Conservation (phyloP, 2,797 vertebrate genomes). For the Hafferia zeledoni region DNA sequence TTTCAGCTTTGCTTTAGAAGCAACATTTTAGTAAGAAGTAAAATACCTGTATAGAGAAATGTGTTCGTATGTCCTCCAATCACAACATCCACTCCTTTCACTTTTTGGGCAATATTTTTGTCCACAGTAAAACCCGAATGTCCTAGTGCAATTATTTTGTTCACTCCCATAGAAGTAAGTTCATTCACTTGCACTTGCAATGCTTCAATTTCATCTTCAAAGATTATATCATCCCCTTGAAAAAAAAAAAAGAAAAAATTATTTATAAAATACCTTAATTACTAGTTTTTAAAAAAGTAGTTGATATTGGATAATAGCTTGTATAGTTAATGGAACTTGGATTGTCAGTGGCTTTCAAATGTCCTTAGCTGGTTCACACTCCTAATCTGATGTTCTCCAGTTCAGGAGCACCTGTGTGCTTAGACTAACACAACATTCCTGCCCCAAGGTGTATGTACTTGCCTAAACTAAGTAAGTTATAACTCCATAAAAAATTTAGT, state of each 20-base stretch:
- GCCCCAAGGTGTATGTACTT: background rate
- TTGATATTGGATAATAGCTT: background rate
- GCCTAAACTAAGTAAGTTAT: background rate
- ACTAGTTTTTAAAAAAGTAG: background rate
- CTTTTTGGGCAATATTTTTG: constrained; percentile 84
- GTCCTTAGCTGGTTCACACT: background rate
- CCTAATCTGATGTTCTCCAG: background rate
- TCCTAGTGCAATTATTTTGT: constrained; percentile 94
- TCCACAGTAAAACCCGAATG: constrained; percentile 91
- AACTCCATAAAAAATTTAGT: background rate
- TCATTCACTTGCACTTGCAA: constrained; percentile 86
- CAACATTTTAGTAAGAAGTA: background rate
- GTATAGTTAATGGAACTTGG: background rate
- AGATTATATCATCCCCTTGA: constrained; percentile 83
- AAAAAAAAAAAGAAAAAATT: background rate
- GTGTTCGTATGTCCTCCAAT: constrained; percentile 94
- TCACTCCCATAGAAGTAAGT: constrained; percentile 82
- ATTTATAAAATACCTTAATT: background rate
- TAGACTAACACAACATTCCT: background rate
- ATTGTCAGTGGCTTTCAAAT: background rate
- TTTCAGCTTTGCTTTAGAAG: background rate
- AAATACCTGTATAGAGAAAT: constrained; percentile 90
- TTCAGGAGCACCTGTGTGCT: background rate
- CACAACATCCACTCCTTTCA: constrained; percentile 89
- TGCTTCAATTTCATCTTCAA: constrained; percentile 86